Evolutionary conservation across 2,797 vertebrate genomes (phyloP), one percentile per base, ranked within the genome.

Genomic region (Diceros bicornis): DNA sequence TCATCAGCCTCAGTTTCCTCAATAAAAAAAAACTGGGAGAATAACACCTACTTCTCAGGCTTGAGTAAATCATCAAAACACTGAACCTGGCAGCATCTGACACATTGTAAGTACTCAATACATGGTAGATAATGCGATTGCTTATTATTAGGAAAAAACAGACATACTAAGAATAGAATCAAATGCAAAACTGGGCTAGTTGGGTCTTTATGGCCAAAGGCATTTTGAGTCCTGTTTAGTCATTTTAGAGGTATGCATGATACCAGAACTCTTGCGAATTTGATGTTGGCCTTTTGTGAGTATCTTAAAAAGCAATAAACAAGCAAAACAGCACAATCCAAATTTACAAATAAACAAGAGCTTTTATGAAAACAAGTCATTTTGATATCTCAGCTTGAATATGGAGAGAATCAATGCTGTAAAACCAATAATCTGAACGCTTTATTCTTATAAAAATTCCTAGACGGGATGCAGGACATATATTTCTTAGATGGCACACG

Each of bases 1-100:
- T 87, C 29, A 59, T 47, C 61, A 66, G n/a, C 62, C 25, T 79
- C 23, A 16, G n/a, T 44, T 14, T 85, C 20, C 14, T 78, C 20
- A 8, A 44, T 4, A 14, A 50, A 50, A 78, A 34, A 34, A 37
- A 12, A 7, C 10, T n/a, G 23, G 34, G 50, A 61, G 66, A 85
- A 77, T 37, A 66, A 37, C 6, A 75, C 23, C 47, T 32, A 34
- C 11, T 90, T 86, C 52, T 47, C 11, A 34, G 74, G 21, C 32
- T 87, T 86, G 18, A 13, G 18, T 61, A 91, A 66, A 85, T 92
- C 57, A 94, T 61, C 66, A 75, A 50, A 84, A 85, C 23, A 41
- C 7, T 57, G 25, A 61, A 32, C 16, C 25, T 55, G 41, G 16
- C 50, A 68, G 44, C 50, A 82, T 72, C 32, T 79, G 37, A 44